These are phyloP conservation scores for Echiichthys vipera DNA, from an alignment of 2,797 vertebrate genomes.

Conservation along the genomic window DNA sequence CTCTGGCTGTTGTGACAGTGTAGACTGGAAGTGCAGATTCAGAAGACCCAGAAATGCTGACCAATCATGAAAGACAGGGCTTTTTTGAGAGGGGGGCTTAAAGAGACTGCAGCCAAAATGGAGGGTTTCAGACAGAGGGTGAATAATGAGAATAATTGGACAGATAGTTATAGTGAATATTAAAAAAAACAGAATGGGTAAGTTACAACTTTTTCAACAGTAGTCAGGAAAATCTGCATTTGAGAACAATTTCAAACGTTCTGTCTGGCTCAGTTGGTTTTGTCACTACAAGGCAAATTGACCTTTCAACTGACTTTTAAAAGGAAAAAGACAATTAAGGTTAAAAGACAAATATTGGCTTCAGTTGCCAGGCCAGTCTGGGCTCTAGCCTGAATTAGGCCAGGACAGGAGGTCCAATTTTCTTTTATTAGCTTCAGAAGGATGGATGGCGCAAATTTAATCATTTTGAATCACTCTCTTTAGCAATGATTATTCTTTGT, in stretches of 20 bases:
- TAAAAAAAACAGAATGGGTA: background rate
- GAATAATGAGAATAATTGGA: no score
- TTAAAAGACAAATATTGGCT: background rate
- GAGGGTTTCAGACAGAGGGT: no score
- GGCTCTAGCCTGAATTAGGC: constrained; percentile 12
- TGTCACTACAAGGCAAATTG: background rate
- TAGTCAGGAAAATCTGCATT: background rate
- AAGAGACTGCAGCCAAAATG: no score
- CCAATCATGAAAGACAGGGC: no score
- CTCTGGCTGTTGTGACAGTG: no score
- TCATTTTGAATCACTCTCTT: constrained; percentile 37
- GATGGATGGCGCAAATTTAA: constrained; percentile 25
- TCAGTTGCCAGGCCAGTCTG: background rate
- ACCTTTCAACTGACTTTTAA: background rate
- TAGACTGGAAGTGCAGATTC: no score
- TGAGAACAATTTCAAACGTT: constrained; percentile 6
- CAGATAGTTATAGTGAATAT: background rate
- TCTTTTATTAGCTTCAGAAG: constrained; percentile 18
- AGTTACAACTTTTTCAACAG: background rate
- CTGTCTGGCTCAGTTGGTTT: constrained; percentile 7
- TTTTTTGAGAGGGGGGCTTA: no score
- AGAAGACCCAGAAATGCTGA: no score
- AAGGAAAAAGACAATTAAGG: background rate
- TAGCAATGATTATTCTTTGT: constrained; percentile 26
- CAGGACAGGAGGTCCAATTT: background rate